Conservation (phyloP, 2,797 vertebrate genomes). For the Galagoides demidoff region DNA sequence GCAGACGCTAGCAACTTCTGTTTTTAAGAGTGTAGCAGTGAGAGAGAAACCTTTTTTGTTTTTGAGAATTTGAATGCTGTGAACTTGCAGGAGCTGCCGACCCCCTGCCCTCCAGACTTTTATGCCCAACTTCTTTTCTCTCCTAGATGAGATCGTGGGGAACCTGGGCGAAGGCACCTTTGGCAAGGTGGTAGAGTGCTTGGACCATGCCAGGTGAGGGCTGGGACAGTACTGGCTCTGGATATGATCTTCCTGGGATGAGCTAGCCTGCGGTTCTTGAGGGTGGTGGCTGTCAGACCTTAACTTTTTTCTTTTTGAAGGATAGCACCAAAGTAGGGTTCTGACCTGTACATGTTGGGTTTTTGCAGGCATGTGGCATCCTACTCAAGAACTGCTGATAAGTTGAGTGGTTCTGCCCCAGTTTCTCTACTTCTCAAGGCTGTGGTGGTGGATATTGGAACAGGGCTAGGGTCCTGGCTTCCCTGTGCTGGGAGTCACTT, state of each 20-base stretch:
- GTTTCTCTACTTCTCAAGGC: not conserved
- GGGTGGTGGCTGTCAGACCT: not conserved
- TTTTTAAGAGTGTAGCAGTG: conserved; percentile 86
- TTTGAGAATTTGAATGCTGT: conserved; percentile 85
- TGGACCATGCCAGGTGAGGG: conserved; percentile 90
- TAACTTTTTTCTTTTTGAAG: not conserved
- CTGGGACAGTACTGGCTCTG: not conserved
- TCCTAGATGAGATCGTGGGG: conserved; percentile 90
- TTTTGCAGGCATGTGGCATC: not conserved
- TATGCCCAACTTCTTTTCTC: conserved; percentile 84
- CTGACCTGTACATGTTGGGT: not conserved
- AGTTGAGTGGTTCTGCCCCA: not conserved
- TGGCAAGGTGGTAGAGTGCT: conserved; percentile 90
- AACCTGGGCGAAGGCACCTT: conserved; percentile 90
- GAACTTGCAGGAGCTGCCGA: conserved; percentile 83
- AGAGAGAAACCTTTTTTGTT: conserved; percentile 82
- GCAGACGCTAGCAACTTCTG: conserved; percentile 84
- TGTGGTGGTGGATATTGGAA: not conserved
- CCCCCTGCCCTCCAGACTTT: conserved; percentile 66
- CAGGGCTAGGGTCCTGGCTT: not conserved
- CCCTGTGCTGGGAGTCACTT: not conserved
- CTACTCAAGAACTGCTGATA: not conserved
- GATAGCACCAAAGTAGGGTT: not conserved
- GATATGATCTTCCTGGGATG: not conserved
- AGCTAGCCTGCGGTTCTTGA: not conserved